Evolutionary conservation across 2,888 invertebrate genomes (phyloP), one percentile per base, ranked within the genome.

Genomic region (Dorcus hopei): DNA sequence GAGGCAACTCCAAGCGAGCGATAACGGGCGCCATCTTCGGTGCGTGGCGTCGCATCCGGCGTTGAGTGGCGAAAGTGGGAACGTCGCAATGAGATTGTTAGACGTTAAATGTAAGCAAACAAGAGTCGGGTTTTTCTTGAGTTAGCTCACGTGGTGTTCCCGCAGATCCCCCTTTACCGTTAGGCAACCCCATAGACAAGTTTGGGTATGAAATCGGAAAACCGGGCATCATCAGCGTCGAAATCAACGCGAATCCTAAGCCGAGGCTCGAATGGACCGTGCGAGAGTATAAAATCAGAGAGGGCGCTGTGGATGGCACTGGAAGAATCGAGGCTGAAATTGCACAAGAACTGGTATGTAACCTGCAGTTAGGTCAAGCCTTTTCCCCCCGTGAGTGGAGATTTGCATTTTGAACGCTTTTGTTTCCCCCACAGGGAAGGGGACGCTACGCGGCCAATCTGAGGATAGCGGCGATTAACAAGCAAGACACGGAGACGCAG

Each of bases 181-280:
- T 81, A 33, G 79, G 81, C 38, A 81, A 85, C 9, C 77, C 81
- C 0, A 82, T 85, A 59, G 86, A 87, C 39, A 86, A 87, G 57
- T 91, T 91, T 73, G 92, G 91, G 0, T 85, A 89, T 59, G 87
- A 87, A 61, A 79, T 91, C 62, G 89, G 89, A 3, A 83, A 84
- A 42, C 83, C 85, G n/a, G 91, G 89, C 1, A 80, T 83, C 2
- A 85, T 93, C 52, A 87, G 87, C 63, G 85, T 92, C n/a, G 87
- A 87, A 1, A 81, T 92, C 26, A 80, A 86, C 3, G 84, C 91
- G 9, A 87, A 90, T 77, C 92, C 93, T 0, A 79, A 80, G 51
- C 92, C 92, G 0, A 71, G 70, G n/a, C 82, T 87, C 39, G 82
- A 85, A 65, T 93, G 92, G 92, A 80, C 79, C 5, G 78, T 90